A percentile compares a stretch with the other conserved stretches of the same genome.
phyloP scores from a whole-genome alignment of 1,140 invertebrate species.

The Aleiodes sp. region DNA sequence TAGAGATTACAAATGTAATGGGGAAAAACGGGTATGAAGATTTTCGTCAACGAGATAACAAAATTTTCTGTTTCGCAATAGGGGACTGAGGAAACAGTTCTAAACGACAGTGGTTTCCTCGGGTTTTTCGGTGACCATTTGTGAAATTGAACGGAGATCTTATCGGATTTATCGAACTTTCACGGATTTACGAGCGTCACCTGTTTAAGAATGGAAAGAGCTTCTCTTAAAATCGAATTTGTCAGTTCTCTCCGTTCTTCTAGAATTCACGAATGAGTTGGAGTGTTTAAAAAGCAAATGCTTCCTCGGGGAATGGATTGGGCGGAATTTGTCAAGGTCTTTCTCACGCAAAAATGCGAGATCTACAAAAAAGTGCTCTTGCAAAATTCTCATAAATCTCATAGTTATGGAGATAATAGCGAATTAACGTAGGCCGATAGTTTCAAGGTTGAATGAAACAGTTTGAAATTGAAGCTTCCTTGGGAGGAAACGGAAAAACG shows the following conservation, averaged over 20 bases:
- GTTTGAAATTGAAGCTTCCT: no score
- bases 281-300: no score
- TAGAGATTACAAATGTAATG: conserved; percentile 3
- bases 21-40: not conserved
- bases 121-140: conserved; percentile 35
- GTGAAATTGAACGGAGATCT: conserved; percentile 38
- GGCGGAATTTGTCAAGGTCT: no score
- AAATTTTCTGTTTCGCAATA: conserved; percentile 43
- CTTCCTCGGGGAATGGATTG: no score
- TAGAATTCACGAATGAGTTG: no score
- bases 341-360: no score
- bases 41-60: conserved; percentile 14
- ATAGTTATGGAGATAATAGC: no score
- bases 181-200: conserved; percentile 34
- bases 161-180: conserved; percentile 36
- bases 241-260: not conserved
- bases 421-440: no score
- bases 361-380: no score
- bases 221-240: not conserved
- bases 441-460: no score
- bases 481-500: no score
- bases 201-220: conserved; percentile 21
- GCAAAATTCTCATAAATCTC: no score
- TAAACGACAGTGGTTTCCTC: not conserved
- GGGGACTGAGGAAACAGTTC: not conserved